Evolutionary conservation across 2,113 vertebrate species (phyloP).

Genomic region (Edolisoma coerulescens): DNA sequence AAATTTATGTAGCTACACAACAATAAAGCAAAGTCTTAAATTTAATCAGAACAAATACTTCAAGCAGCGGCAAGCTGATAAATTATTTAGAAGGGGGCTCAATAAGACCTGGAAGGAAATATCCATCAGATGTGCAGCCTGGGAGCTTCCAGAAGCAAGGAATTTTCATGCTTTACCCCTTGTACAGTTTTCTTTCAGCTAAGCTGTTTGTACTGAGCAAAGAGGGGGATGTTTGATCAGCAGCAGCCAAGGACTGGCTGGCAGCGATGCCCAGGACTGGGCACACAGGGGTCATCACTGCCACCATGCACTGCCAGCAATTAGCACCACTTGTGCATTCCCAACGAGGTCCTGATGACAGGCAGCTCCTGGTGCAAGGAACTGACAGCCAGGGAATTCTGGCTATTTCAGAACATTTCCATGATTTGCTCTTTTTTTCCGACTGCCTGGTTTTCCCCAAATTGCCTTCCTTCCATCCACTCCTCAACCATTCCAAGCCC

Average conservation of each 20-base stretch:
- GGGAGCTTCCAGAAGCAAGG: constrained; percentile 13
- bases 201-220: background rate
- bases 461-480: background rate
- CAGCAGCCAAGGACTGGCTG: background rate
- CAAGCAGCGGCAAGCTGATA: constrained; percentile 67
- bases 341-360: background rate
- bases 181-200: background rate
- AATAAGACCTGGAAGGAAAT: constrained; percentile 35
- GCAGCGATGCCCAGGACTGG: background rate
- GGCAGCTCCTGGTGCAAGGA: background rate
- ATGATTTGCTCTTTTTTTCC: background rate
- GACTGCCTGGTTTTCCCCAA: background rate
- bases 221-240: background rate
- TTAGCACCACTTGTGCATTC: background rate
- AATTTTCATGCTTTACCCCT: background rate
- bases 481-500: constrained; percentile 1
- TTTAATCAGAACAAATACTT: constrained; percentile 74
- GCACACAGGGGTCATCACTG: background rate
- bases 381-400: fast-evolving
- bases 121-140: background rate
- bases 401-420: background rate
- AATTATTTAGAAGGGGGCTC: constrained; percentile 74
- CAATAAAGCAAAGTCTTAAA: constrained; percentile 70
- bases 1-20: constrained; percentile 62
- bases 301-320: background rate